Evolutionary conservation across 2,797 vertebrate species (phyloP).

Genomic region (Pelochelys cantorii): DNA sequence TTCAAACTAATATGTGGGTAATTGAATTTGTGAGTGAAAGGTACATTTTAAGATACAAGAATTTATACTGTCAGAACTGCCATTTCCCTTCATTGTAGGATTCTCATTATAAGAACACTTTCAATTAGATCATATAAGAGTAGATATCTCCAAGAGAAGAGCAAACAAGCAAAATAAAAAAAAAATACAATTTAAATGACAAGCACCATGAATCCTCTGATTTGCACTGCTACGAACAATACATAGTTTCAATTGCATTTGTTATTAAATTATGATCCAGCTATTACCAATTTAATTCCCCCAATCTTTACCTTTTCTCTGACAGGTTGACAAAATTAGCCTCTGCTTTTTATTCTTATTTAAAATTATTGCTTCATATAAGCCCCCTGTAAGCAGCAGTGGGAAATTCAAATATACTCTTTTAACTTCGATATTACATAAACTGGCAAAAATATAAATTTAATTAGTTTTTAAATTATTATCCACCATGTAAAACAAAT

Average conservation of each 20-base stretch:
- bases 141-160: constrained; percentile 41
- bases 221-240: background rate
- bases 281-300: constrained; percentile 30
- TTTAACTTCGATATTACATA: background rate
- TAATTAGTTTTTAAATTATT: background rate
- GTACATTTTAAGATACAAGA: constrained; percentile 42
- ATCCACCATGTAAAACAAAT: background rate
- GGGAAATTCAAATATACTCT: constrained; percentile 9
- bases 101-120: constrained; percentile 13
- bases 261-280: constrained; percentile 50
- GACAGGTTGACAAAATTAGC: constrained; percentile 12
- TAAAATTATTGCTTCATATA: constrained; percentile 24
- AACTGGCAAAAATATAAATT: background rate
- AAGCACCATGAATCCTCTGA: constrained; percentile 23
- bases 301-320: constrained; percentile 32
- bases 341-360: constrained; percentile 23
- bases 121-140: background rate
- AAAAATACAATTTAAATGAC: constrained; percentile 29
- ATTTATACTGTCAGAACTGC: background rate
- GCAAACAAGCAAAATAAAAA: constrained; percentile 34
- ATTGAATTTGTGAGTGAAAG: constrained; percentile 42
- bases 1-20: constrained; percentile 10
- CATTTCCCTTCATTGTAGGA: background rate
- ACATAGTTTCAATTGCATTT: background rate
- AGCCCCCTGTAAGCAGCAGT: constrained; percentile 2